Conservation (phyloP, 2,888 invertebrate species). For the Eilema depressum region DNA sequence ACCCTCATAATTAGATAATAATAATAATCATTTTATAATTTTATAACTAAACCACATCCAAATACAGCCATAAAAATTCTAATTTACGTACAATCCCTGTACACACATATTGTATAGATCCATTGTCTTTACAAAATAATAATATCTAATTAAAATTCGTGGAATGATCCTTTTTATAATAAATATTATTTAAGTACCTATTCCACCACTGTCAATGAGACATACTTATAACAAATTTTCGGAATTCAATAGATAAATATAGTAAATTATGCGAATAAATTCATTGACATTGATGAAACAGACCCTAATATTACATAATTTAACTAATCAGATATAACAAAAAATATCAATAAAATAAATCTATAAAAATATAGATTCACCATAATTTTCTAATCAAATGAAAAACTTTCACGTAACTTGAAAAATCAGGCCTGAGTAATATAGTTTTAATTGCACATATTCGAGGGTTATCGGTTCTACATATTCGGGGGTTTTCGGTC, state of each 20-base stretch:
- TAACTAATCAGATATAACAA: constrained; percentile 21
- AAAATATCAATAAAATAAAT: constrained; percentile 21
- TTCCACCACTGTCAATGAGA: constrained; percentile 5
- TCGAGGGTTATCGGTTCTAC: neutral
- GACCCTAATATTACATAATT: constrained; percentile 4
- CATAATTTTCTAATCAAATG: constrained; percentile 1
- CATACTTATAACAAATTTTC: neutral
- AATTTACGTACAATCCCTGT: constrained; percentile 44
- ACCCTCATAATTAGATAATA: too few relatives aligned
- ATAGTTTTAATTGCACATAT: neutral
- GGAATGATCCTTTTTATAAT: constrained; percentile 54
- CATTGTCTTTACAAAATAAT: constrained; percentile 41
- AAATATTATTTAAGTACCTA: constrained; percentile 18
- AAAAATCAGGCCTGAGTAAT: neutral
- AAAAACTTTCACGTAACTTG: neutral
- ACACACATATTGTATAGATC: constrained; percentile 20
- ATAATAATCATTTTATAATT: too few relatives aligned
- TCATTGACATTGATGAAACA: constrained; percentile 3
- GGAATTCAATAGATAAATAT: neutral
- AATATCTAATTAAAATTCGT: constrained; percentile 33
- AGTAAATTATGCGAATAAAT: neutral
- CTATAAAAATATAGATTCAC: constrained; percentile 21
- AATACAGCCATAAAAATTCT: constrained; percentile 20
- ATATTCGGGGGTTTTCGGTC: neutral
- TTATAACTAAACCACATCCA: constrained; percentile 28